Conservation (phyloP, 2,113 vertebrate species). For the Labeo rohita region DNA sequence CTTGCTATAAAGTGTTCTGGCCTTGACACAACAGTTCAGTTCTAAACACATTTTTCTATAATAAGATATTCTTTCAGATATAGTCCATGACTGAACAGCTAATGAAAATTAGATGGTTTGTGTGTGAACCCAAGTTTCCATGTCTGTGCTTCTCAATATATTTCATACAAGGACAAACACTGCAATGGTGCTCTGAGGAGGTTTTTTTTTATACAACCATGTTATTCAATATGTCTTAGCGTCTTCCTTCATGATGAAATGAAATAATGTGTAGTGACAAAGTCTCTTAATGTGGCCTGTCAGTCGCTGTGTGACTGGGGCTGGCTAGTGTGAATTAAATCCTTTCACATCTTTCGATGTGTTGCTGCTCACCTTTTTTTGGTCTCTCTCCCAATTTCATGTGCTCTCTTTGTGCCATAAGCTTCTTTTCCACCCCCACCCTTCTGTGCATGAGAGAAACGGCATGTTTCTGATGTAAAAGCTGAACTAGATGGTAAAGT, state of each 20-base stretch:
- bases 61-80: background rate
- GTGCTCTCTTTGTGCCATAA: background rate
- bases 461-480: background rate
- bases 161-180: background rate
- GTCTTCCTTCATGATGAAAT: slow-evolving; percentile 28
- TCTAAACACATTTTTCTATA: background rate
- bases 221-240: background rate
- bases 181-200: background rate
- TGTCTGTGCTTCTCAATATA: background rate
- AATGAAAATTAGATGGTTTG: background rate
- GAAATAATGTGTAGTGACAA: slow-evolving; percentile 46
- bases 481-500: background rate
- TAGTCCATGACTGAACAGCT: background rate
- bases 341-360: slow-evolving; percentile 36
- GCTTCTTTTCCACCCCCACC: slow-evolving; percentile 7
- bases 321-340: slow-evolving; percentile 55
- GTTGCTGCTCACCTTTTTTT: slow-evolving; percentile 25
- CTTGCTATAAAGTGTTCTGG: background rate
- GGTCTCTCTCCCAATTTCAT: slow-evolving; percentile 21
- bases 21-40: background rate
- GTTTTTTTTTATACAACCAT: slow-evolving; percentile 8
- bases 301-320: slow-evolving; percentile 14
- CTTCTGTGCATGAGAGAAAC: background rate
- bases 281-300: slow-evolving; percentile 43
- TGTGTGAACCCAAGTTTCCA: background rate